Percentiles rank a stretch among this genome's conserved stretches.
Evolutionary conservation across 2,888 invertebrate species (phyloP).

Genomic region (Pheosia gnoma): DNA sequence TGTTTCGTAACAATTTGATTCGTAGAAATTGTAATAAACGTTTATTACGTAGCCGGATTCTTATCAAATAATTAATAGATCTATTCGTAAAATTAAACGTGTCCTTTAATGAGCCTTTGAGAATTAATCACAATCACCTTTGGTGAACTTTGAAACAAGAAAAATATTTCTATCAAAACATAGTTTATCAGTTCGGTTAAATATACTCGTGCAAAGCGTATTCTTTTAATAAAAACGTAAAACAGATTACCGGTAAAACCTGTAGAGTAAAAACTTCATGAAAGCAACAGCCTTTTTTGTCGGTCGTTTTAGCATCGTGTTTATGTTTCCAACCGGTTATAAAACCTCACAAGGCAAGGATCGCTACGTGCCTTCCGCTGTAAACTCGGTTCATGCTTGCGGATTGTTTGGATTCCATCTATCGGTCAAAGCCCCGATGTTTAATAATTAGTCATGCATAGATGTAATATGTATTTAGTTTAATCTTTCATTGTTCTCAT

Average conservation of each 20-base stretch:
- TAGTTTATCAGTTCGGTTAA: not conserved
- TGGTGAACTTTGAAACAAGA: not conserved
- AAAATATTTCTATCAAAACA: not conserved
- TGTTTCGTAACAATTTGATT: constrained; percentile 3
- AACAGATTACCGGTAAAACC: not conserved
- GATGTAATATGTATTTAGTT: not conserved
- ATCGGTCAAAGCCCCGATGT: constrained; percentile 42
- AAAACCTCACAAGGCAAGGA: constrained; percentile 41
- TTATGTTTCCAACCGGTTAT: constrained; percentile 22
- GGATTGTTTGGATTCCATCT: constrained; percentile 60
- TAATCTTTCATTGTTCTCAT: not conserved
- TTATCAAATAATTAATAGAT: constrained; percentile 6
- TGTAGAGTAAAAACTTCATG: constrained; percentile 2
- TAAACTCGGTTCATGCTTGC: constrained; percentile 51
- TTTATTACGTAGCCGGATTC: not conserved
- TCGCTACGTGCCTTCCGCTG: constrained; percentile 71
- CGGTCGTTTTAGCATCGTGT: constrained; percentile 16
- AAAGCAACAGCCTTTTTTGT: constrained; percentile 13
- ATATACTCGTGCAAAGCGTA: not conserved
- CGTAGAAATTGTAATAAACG: constrained; percentile 1
- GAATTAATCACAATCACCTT: not conserved
- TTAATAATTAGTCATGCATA: constrained; percentile 22
- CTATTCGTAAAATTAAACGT: not conserved
- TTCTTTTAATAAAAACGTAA: not conserved
- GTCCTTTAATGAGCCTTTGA: not conserved